Base-by-base conservation (phyloP, 2,888 invertebrate genomes). In the Gisinianus flammeolus region DNA sequence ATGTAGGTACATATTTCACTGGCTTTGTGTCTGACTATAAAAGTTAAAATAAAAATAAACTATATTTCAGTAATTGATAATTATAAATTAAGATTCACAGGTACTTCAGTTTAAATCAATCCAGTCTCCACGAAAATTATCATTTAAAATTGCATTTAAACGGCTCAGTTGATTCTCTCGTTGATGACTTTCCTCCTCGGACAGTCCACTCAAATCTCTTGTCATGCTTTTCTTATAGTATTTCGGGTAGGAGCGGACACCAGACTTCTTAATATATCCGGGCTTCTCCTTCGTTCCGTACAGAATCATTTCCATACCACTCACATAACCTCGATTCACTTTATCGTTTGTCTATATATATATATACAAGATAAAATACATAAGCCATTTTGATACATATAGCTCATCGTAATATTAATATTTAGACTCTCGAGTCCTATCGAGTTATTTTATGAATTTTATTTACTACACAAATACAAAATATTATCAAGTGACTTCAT, bases 261-360 rank as follows among this genome's bases (percentile, higher is more conserved):
- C 88, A 2, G 90, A 91, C 71, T 88, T 86, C 82, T 85, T 87
- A 89, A 92, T 91, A 85, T 93, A 91, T 2, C 86, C 85, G 0
- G 94, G 93, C 83, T 88, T 88, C 73, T 89, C 87, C 79, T 87
- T 88, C 0, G 93, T 94, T 1, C 94, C 94, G 85, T 94, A 93
- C n/a, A 94, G 86, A 54, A 91, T 88, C 62, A 94, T 86, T n/a
- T 87, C 88, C 0, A 91, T 87, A 44, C 88, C 86, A 5, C 90
- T 90, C n/a, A 94, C 86, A 58, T 86, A 85, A 0, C 94, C 94
- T 1, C 85, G 85, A 85, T 92, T 91, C 24, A 82, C 83, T 19
- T 82, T 81, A 0, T 88, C 87, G 10, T 73, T 66, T 26, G 79
- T 79, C 82, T 83, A 54, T 26, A 54, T 30, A 54, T 56, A 24